These are phyloP conservation scores for Arctocebus calabarensis DNA, from an alignment of 2,797 vertebrate genomes.

Conservation along the genomic window DNA sequence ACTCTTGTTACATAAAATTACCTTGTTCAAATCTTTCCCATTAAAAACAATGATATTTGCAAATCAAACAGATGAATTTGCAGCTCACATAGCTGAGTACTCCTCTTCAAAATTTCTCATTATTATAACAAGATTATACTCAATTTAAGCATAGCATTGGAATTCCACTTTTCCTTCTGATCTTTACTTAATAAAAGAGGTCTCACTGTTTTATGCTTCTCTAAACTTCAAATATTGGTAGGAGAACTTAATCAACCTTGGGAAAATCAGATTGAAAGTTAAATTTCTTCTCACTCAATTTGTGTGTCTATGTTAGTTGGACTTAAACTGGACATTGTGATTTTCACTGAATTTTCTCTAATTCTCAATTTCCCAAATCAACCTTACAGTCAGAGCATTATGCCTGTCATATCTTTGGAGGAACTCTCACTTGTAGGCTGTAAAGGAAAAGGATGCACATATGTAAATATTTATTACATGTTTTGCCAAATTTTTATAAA, in stretches of 20 bases:
- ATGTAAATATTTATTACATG: neutral
- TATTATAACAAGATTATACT: neutral
- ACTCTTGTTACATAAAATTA: constrained; percentile 66
- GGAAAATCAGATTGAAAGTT: neutral
- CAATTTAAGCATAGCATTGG: constrained; percentile 60
- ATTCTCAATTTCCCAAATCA: neutral
- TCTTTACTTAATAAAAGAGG: constrained; percentile 40
- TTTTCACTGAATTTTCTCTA: neutral
- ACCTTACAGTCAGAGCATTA: neutral
- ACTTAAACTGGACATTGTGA: neutral
- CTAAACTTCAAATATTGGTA: constrained; percentile 17
- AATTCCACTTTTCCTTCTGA: neutral
- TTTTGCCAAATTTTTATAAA: neutral
- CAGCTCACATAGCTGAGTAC: constrained; percentile 23
- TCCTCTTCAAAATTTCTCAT: constrained; percentile 41
- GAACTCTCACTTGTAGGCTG: neutral
- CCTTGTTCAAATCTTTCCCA: constrained; percentile 59
- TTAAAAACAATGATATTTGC: constrained; percentile 65
- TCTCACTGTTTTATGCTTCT: neutral
- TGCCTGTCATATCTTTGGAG: neutral
- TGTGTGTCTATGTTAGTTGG: neutral
- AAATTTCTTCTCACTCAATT: neutral
- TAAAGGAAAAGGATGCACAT: neutral
- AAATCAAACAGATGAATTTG: constrained; percentile 57
- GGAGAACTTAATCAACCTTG: neutral